Conservation (phyloP, 2,113 vertebrate genomes). For the Muntiacus muntjak region DNA sequence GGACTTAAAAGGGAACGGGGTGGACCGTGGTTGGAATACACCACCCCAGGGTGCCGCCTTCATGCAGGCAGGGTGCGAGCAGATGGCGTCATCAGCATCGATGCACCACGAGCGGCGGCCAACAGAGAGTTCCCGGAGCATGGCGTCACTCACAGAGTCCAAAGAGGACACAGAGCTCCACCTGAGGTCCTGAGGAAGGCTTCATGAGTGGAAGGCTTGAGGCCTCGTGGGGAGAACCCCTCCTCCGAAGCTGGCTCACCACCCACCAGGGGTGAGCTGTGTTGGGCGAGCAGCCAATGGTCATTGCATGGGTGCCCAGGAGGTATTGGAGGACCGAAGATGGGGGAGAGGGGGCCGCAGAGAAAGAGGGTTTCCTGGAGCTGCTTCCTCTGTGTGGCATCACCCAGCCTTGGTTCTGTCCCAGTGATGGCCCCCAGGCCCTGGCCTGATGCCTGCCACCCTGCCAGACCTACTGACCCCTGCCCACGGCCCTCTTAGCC, state of each 20-base stretch:
- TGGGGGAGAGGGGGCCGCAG: background rate
- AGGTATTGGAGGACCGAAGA: background rate
- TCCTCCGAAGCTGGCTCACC: fast-evolving
- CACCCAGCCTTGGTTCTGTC: background rate
- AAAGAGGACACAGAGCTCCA: background rate
- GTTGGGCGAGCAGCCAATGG: fast-evolving
- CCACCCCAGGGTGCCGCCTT: fast-evolving
- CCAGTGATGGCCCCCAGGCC: fast-evolving
- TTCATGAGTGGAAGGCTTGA: fast-evolving
- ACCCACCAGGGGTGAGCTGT: fast-evolving
- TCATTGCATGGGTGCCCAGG: fast-evolving
- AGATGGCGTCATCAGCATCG: fast-evolving
- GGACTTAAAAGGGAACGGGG: too few relatives aligned
- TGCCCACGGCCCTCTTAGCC: too few relatives aligned
- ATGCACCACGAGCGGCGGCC: fast-evolving
- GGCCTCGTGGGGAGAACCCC: fast-evolving
- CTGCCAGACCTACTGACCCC: fast-evolving
- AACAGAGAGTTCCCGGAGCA: fast-evolving
- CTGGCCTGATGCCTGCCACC: background rate
- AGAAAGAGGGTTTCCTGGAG: background rate
- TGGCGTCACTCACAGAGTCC: background rate
- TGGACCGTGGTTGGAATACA: fast-evolving
- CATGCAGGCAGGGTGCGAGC: fast-evolving
- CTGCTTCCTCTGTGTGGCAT: fast-evolving
- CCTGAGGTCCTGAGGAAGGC: background rate